Percentiles rank a stretch among this genome's conserved stretches.
phyloP scores from a whole-genome alignment of 2,888 invertebrate genomes.

The Sussaba pulchella region DNA sequence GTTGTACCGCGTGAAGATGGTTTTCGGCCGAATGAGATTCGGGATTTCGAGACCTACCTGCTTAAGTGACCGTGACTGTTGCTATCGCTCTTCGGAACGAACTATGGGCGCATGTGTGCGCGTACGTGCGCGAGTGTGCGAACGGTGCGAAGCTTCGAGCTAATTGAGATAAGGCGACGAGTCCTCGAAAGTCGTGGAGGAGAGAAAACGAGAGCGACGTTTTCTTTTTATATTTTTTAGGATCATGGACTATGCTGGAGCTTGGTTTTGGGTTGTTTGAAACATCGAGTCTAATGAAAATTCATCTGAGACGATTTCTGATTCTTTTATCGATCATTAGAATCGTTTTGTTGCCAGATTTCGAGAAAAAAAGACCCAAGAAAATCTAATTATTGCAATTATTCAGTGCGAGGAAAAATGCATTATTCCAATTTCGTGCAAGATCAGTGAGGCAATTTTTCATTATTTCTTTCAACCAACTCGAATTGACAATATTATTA shows the following conservation, averaged over 20 bases:
- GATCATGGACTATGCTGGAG: constrained; percentile 2
- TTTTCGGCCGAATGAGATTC: too few species aligned
- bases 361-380: too few species aligned
- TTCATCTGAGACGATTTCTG: too few species aligned
- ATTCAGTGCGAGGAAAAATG: too few species aligned
- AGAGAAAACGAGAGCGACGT: background rate
- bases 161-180: constrained; percentile 64
- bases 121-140: too few species aligned
- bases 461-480: background rate
- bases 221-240: background rate
- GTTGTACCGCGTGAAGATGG: too few species aligned
- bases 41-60: too few species aligned
- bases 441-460: background rate
- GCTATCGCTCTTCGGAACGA: constrained; percentile 32
- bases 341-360: too few species aligned
- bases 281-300: background rate
- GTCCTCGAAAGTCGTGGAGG: constrained; percentile 20
- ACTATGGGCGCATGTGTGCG: constrained; percentile 15
- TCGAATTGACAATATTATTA: background rate
- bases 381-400: too few species aligned
- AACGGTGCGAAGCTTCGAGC: constrained; percentile 30
- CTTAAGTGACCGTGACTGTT: constrained; percentile 46
- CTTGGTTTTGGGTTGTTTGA: background rate
- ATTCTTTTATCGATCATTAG: too few species aligned
- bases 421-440: background rate